A percentile compares a stretch with the other conserved stretches of the same genome.
These are phyloP conservation scores for Delichon dasypus DNA, from an alignment of 2,797 vertebrate species.

Conservation along the genomic window DNA sequence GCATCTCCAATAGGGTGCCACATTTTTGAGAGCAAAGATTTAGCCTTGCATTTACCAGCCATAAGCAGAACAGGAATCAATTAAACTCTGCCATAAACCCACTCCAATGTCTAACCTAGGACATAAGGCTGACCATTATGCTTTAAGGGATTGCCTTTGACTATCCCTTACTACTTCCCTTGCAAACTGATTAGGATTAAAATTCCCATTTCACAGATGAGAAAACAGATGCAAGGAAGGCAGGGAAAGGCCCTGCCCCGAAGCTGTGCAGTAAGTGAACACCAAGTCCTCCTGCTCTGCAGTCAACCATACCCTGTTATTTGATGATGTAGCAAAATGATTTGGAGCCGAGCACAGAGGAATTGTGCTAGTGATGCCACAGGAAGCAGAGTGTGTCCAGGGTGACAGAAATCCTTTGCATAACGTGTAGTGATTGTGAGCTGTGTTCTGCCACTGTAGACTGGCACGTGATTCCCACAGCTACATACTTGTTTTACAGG, in stretches of 20 bases:
- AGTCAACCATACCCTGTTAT: conserved; percentile 1
- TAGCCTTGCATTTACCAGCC: background rate
- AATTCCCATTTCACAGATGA: conserved; percentile 23
- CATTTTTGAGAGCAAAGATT: background rate
- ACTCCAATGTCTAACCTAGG: background rate
- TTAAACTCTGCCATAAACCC: background rate
- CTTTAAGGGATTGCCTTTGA: conserved; percentile 6
- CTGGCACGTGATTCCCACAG: background rate
- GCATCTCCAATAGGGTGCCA: background rate
- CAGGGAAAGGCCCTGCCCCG: background rate
- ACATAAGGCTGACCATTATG: background rate
- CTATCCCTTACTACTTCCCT: background rate
- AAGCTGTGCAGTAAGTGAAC: background rate
- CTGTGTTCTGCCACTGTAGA: background rate
- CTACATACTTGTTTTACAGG: background rate
- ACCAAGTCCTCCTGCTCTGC: background rate
- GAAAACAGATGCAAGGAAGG: background rate
- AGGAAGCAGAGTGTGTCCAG: conserved; percentile 17
- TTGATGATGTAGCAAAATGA: conserved; percentile 44
- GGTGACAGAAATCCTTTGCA: conserved; percentile 17
- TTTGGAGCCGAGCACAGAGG: conserved; percentile 5
- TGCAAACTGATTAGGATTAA: conserved; percentile 32
- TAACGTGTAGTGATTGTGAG: background rate
- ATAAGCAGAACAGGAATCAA: background rate
- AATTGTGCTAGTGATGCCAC: background rate